Base-by-base conservation (phyloP, 2,888 invertebrate genomes). In the Eupeodes luniger region DNA sequence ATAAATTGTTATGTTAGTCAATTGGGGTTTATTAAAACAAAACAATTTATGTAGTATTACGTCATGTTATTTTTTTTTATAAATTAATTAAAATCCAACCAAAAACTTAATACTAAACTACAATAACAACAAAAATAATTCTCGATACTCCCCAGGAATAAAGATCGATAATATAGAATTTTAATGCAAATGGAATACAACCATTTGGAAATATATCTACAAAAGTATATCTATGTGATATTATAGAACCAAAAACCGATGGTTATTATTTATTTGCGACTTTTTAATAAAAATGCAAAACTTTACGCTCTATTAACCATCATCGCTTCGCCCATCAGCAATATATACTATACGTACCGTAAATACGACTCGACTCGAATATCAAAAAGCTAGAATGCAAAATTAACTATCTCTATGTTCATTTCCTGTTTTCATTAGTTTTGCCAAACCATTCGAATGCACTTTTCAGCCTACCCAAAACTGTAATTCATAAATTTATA, bases 381-480 rank as follows among this genome's bases (percentile, higher is more conserved):
- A 9, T 9, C 40, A 40, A 40, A 40, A 40, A 40, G 40, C 40
- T 40, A 40, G 40, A 40, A 40, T 40, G 40, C 40, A 40, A 40
- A 40, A 40, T 40, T 16, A 70, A 70, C 70, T 57, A 70, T 57
- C 51, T 70, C 40, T 74, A 47, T 67, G 67, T 51, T 51, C 49
- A 67, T 67, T 67, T 36, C 51, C 10, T 9, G 12, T 34, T 67
- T 67, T 51, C 51, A 67, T 67, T 67, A 11, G 67, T n/a, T 67
- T 67, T 51, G 34, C 51, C 34, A 67, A 67, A 49, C 51, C n/a
- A 67, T 51, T 67, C 34, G 67, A 36, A 49, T 67, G 67, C 67
- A 66, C 66, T 66, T 66, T 49, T 66, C 6, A 36, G 34, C 16
- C 16, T 44, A 36, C 16, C 27, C 11, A 11, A 12, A n/a, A 16